Base-by-base conservation (phyloP, 2,888 invertebrate species). In the Catocala fraxini region DNA sequence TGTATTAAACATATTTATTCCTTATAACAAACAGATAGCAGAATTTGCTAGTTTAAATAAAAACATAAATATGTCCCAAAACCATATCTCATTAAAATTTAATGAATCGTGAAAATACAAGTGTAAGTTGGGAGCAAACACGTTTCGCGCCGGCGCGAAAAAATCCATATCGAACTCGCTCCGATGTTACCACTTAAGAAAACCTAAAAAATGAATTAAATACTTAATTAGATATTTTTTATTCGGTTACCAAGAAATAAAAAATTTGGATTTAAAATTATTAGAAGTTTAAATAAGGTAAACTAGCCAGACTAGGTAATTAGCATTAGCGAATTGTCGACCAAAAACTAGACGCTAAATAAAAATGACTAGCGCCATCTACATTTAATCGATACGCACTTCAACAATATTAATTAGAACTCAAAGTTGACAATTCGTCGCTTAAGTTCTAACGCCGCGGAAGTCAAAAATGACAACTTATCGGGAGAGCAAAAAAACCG, bases 101-200 rank as follows among this genome's bases (percentile, higher is more conserved):
- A 49, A 51, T 67, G 58, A 63, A 66, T 49, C 35, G 51, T 58
- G 35, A 59, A 61, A 62, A 65, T 62, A 62, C 68, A 65, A 69
- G 71, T 35, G 13, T 53, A 80, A 76, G 71, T 66, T 65, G 53
- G 58, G 68, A 71, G 78, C 77, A 78, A 85, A 81, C 84, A 81
- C 87, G 86, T 82, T 92, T 91, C 91, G 93, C 92, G 93, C 92
- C 92, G 92, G 93, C 91, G 94, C 92, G 92, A 93, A 93, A 92
- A 91, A 93, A 92, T 92, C 92, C 86, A 90, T 91, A 92, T 67
- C 43, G 51, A 39, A 59, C 45, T 51, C 54, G 15, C 9, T 51
- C 25, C 42, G 52, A 60, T 64, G 67, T 71, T 75, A 59, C 73
- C 75, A 71, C 25, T 48, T n/a, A 41, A n/a, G 3, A 62, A 73